A percentile compares a stretch with the other conserved stretches of the same genome.
phyloP scores from a whole-genome alignment of 2,797 vertebrate genomes.

The Crenuchus spilurus region DNA sequence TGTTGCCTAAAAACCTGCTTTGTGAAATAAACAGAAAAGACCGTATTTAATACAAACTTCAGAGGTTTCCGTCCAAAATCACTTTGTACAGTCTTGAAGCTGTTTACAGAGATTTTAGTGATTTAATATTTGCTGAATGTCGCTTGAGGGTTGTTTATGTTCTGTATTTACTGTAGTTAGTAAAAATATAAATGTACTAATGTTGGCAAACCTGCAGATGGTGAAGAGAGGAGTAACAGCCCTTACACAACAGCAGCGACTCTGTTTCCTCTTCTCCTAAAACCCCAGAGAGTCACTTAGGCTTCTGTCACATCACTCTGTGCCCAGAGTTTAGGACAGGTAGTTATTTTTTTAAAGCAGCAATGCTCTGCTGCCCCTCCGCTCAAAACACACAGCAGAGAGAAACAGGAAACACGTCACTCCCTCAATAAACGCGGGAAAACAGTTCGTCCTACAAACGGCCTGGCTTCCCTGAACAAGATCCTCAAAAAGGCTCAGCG shows the following conservation, averaged over 20 bases:
- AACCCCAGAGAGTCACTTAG: background rate
- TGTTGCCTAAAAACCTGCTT: no score
- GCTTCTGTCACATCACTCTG: background rate
- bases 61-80: background rate
- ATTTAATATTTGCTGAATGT: background rate
- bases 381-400: slow-evolving; percentile 9
- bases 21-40: no score
- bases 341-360: background rate
- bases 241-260: slow-evolving; percentile 6
- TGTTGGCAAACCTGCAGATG: background rate
- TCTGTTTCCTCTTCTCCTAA: slow-evolving; percentile 18
- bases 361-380: background rate
- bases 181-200: background rate
- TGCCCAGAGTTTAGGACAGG: background rate
- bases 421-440: slow-evolving; percentile 57
- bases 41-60: background rate
- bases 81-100: no score
- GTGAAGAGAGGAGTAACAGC: no score
- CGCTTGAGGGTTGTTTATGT: background rate
- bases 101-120: background rate
- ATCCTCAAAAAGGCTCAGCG: background rate
- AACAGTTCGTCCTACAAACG: background rate
- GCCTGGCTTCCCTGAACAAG: background rate
- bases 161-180: no score
- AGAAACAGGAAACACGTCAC: slow-evolving; percentile 60